These are phyloP conservation scores for Phataginus tetradactyla DNA, from an alignment of 2,797 vertebrate genomes.

Conservation along the genomic window DNA sequence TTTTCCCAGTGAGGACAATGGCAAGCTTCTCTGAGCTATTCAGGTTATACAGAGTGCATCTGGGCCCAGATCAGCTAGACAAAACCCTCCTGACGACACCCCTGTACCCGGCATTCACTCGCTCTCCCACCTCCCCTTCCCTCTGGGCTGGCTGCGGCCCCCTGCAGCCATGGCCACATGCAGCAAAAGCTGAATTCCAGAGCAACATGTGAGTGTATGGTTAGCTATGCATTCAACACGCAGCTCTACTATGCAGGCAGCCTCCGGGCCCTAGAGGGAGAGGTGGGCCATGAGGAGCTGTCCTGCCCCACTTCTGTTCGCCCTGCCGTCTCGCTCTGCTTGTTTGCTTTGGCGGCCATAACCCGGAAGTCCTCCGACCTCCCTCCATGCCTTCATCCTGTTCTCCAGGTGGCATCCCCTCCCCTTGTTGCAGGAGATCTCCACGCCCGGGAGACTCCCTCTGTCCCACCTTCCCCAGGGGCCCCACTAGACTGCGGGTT, in stretches of 20 bases:
- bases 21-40: accelerated
- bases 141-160: no score
- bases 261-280: background rate
- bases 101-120: accelerated
- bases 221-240: accelerated
- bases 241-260: background rate
- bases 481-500: background rate
- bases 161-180: background rate
- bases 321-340: background rate
- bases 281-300: no score
- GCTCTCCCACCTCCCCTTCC: accelerated
- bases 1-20: background rate
- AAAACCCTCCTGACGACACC: background rate
- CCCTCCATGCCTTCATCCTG: background rate
- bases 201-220: accelerated
- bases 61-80: background rate
- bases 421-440: background rate
- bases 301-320: no score
- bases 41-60: accelerated
- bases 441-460: accelerated
- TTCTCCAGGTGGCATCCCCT: background rate
- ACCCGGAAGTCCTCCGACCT: background rate
- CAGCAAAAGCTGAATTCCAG: background rate
- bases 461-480: background rate
- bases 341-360: background rate